Base-by-base conservation (phyloP, 2,888 invertebrate species). In the Pheosia tremula region DNA sequence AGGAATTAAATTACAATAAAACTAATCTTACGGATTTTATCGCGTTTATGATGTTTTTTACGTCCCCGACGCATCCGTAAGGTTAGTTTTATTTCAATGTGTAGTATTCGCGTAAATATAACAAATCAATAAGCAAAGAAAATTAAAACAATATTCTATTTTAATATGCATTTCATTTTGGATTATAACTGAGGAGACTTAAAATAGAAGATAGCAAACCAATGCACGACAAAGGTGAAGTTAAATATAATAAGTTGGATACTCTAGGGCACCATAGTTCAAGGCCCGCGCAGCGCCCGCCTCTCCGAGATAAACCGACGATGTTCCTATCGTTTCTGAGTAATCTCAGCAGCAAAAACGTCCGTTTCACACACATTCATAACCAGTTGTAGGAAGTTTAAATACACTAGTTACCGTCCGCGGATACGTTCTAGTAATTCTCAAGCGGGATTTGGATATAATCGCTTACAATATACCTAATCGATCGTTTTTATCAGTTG, bases 311-410 rank as follows among this genome's bases (percentile, higher is more conserved):
- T 67, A 62, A 68, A 62, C 59, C 54, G 38, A 59, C 55, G 66
- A 64, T 68, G 58, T 74, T 64, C 66, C 66, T 69, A 73, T 72
- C 69, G 67, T 63, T 76, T 77, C 78, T 68, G 60, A 71, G 66
- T 77, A 80, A 79, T 78, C 78, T 66, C 53, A 54, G 55, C 53
- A 53, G 67, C 58, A 75, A 77, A 75, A 75, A 75, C 65, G 10
- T 58, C 38, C 60, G 50, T 37, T 69, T 76, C 64, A 71, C 67
- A 64, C 63, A 62, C 64, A 66, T 62, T 63, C 61, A 69, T 63
- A 76, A 76, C 75, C 70, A 64, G 75, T 70, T 74, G 68, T 67
- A 72, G 68, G 74, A 74, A 76, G 62, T 55, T n/a, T 55, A 7
- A 11, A 55, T 55, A 39, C 13, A 39, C 55, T 55, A 55, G n/a